Base-by-base conservation (phyloP, 2,888 invertebrate genomes). In the Exephanes ischioxanthus region DNA sequence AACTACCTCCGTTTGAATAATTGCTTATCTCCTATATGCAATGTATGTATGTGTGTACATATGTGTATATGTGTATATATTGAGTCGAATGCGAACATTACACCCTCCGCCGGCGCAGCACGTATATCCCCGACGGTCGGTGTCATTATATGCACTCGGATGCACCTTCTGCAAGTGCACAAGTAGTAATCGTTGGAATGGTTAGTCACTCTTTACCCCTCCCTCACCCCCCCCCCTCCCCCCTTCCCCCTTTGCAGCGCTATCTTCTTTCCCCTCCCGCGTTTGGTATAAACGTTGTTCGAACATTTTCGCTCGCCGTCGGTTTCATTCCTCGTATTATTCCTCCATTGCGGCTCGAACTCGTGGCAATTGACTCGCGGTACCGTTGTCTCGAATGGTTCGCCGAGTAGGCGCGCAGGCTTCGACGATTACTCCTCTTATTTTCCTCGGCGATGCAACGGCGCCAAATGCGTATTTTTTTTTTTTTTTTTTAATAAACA, bases 141-240 rank as follows among this genome's bases (percentile, higher is more conserved):
- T 58, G 51, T 78, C 22, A 37, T 66, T 73, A 73, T 19, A 67
- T 70, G 53, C 48, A 53, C 41, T 41, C 48, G 53, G 71, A 73
- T 67, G 78, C 63, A 63, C 66, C 75, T 82, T 79, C 71, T 80
- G 75, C 82, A 33, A 79, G 71, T 72, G 79, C 66, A 75, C 48
- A 63, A 78, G 81, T 82, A 85, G 85, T 85, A 85, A 85, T 85
- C 85, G 82, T 76, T 82, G 71, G 51, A 79, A 85, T 85, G 85
- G 85, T 68, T 70, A 85, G 79, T 66, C 79, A 79, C 78, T 76
- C 70, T 71, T 58, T 79, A 71, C 48, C 63, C n/a, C 66, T 41
- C 45, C 16, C 14, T 63, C 51, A 41, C 82, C 63, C 71, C 1
- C 63, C 53, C 63, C 48, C 2, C 11, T 6, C 33, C 33, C 7